Evolutionary conservation across 1,140 invertebrate genomes (phyloP), one percentile per base, ranked within the genome.

Genomic region (Cylas formicarius): DNA sequence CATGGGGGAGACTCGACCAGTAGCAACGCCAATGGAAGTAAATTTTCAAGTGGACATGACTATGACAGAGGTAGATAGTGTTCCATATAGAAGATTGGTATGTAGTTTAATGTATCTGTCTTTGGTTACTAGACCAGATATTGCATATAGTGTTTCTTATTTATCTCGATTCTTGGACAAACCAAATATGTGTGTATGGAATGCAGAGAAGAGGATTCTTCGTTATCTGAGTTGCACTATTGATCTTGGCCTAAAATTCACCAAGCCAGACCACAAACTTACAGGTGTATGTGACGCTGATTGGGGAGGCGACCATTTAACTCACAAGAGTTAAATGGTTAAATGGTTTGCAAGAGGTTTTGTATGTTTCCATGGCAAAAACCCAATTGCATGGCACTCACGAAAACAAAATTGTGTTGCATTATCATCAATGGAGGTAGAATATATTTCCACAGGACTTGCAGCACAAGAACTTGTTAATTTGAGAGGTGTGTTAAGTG

Each of bases 351-450:
- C 44, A 29, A 49, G 29, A 41, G 55, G 51, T 33, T 48, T 14
- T 45, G n/a, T 58, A n/a, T 50, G 52, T 21, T 35, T 53, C 7
- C 28, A 51, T 46, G 33, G 20, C 26, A 23, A 27, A 26, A 53
- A 49, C 28, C 33, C 53, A 19, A 38, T 66, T 19, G 45, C 56
- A 17, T 66, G 65, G 62, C 52, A 29, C n/a, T 56, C 46, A 2
- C 48, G 51, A 26, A 58, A 58, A 46, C 64, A 69, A 52, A 34
- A 7, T n/a, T 52, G 45, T 41, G 56, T 65, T 8, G 55, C 64
- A 16, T 14, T 66, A 6, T 68, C 58, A 17, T 64, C 60, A n/a
- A n/a, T n/a, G n/a, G 65, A 69, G 39, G 58, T 66, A 0, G 67
- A 71, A 29, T 70, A 66, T 45, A 48, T 67, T 10, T 60, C 66